Evolutionary conservation across 2,888 invertebrate genomes (phyloP), one percentile per base, ranked within the genome.

Genomic region (Zeuzera pyrina): DNA sequence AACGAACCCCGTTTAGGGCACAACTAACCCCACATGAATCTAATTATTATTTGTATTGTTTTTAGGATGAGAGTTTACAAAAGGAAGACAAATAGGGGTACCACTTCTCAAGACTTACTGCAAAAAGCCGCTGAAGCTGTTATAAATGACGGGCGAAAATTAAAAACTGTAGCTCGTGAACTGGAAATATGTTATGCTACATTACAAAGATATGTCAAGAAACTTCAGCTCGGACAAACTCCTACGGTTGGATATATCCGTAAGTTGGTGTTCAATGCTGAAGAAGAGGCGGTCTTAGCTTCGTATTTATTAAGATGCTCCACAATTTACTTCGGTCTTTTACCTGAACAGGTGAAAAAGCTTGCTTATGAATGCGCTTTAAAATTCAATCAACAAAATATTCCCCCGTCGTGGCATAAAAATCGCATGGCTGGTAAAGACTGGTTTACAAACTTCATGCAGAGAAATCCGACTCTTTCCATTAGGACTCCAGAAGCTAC

Each of bases 121-220:
- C 36, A 27, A 19, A 31, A 25, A 30, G 38, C 39, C 19, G 40
- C 42, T 13, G 29, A 42, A 31, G 40, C 40, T 14, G 41, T 41
- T 22, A 34, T 41, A 11, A 34, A 43, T 19, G 41, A 41, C 11
- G 39, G 36, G 12, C 21, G 39, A 14, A 41, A 41, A 34, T 15
- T 42, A 15, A 41, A 41, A 34, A 42, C 42, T 7, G 39, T 40
- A 23, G 39, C 34, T 7, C 23, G 37, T 15, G 33, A 42, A 29
- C 25, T 34, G 15, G 34, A 41, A 25, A 37, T 41, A 22, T 42
- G 42, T 28, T 33, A 42, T 15, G 30, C 30, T 23, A 40, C 39
- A 15, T 41, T 42, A 33, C 28, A 32, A 27, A 24, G 34, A 12
- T 40, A 16, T 31, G 31, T 42, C 12, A 37, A 37, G 13, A 25